phyloP scores from a whole-genome alignment of 64 coral and sea anemone species.

The Porites australiensis region DNA sequence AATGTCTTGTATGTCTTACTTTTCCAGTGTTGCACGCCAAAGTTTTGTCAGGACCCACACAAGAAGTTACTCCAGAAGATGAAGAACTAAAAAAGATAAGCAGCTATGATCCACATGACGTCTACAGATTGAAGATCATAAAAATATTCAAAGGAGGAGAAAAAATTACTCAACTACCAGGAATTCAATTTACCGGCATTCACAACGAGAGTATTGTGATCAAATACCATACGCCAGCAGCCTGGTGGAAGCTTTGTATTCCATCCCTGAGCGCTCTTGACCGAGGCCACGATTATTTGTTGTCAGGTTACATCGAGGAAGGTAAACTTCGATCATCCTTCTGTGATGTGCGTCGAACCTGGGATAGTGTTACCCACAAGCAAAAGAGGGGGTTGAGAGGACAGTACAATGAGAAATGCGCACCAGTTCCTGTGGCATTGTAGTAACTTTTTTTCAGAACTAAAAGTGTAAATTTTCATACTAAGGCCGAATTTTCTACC shows the following conservation, averaged over 20 bases:
- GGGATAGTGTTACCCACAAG: not conserved
- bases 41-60: not conserved
- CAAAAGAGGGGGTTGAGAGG: not conserved
- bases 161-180: not conserved
- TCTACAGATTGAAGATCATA: slow-evolving; percentile 9
- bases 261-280: not conserved
- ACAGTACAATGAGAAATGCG: not conserved
- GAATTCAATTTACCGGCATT: not conserved
- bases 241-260: not conserved
- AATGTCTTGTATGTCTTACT: not conserved
- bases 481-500: no score
- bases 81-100: not conserved
- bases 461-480: no score
- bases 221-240: not conserved
- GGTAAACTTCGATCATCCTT: not conserved
- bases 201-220: not conserved
- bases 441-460: no score
- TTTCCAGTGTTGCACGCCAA: not conserved
- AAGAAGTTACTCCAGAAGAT: not conserved
- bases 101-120: not conserved
- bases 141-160: slow-evolving; percentile 22
- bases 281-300: not conserved
- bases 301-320: not conserved
- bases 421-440: no score
- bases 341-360: not conserved